Conservation (phyloP, 1,140 invertebrate species). For the Microplitis demolitor region DNA sequence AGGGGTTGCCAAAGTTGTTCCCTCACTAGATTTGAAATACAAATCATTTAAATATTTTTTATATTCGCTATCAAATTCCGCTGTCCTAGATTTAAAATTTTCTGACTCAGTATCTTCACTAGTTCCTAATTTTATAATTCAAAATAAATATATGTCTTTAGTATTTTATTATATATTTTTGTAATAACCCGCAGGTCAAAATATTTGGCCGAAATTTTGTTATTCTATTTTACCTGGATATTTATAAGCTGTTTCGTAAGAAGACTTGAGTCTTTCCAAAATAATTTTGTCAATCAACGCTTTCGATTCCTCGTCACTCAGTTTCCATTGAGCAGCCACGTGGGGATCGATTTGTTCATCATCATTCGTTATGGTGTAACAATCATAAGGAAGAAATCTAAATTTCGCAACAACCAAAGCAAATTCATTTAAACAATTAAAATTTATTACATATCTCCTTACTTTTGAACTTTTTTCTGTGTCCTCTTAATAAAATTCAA, state of each 20-base stretch:
- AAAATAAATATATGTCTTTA: no score
- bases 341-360: slow-evolving; percentile 35
- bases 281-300: slow-evolving; percentile 35
- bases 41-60: slow-evolving; percentile 36
- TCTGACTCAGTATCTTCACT: no score
- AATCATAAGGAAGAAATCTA: slow-evolving; percentile 18
- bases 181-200: no score
- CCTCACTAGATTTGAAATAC: slow-evolving; percentile 37
- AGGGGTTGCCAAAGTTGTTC: slow-evolving; percentile 40
- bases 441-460: not conserved
- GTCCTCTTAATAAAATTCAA: no score
- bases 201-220: no score
- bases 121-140: no score
- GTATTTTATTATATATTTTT: no score
- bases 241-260: slow-evolving; percentile 37
- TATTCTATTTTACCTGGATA: slow-evolving; percentile 14
- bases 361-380: not conserved
- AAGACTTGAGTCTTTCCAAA: slow-evolving; percentile 28
- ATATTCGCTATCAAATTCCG: slow-evolving; percentile 37
- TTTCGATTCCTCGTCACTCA: slow-evolving; percentile 29
- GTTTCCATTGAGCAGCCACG: slow-evolving; percentile 25
- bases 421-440: not conserved
- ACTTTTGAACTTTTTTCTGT: no score
- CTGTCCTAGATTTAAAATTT: slow-evolving; percentile 10
- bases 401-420: not conserved